Evolutionary conservation across 1,140 invertebrate genomes (phyloP), one percentile per base, ranked within the genome.

Genomic region (Euborellia annulipes): DNA sequence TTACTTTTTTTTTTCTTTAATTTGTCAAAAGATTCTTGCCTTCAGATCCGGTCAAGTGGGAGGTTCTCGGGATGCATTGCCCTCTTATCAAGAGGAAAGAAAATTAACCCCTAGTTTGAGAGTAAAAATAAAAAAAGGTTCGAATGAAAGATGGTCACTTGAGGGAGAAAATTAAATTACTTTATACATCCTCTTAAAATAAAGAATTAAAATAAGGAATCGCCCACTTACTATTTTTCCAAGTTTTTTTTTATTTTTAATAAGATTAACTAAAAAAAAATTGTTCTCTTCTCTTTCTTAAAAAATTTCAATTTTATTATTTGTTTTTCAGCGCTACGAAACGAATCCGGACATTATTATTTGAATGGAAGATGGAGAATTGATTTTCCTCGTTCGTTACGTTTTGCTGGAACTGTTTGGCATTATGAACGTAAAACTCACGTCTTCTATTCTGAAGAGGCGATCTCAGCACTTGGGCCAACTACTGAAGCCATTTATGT

Each of bases 281-380:
- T 11, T 19, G 2, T n/a, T 32, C 37, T 6, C 17, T 43, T 32
- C n/a, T n/a, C n/a, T 13, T 19, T 16, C 14, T 48, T n/a, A 40
- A 22, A 39, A 38, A 22, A 20, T 45, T 41, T 48, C 47, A 51
- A 18, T 27, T 42, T 50, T 16, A 40, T 21, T 42, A 9, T 46
- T 50, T 49, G 34, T 40, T 50, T 58, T 58, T 40, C 56, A 86
- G 87, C 90, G 14, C 69, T 95, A 36, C 72, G 91, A 53, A 90
- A 91, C 58, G 71, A 72, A 32, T 68, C 75, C 38, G 85, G 82
- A 11, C 69, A 82, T 52, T 97, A 87, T 58, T 93, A 91, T 59
- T 66, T 96, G 14, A 96, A 96, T 62, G 91, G 91, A 3, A 85
- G 94, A 59, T 94, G 86, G 77, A 74, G 79, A 55, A 93, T 96